Evolutionary conservation across 2,113 vertebrate genomes (phyloP).

Genomic region (Perognathus longimembris): DNA sequence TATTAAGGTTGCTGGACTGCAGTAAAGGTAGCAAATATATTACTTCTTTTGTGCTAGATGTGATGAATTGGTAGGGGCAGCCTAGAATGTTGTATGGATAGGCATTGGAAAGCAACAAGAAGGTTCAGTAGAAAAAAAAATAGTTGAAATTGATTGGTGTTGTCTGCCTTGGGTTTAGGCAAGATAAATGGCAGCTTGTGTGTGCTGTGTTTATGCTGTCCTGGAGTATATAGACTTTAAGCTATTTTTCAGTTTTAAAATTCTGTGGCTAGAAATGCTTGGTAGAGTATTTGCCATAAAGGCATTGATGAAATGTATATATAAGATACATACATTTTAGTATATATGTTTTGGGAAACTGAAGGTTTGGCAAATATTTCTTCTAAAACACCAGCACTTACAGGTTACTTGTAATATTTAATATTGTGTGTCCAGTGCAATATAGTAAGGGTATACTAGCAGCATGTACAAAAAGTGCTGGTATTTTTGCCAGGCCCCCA

Average conservation of each 20-base stretch:
- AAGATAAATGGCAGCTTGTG: background rate
- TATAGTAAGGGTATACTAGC: background rate
- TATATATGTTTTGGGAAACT: slow-evolving; percentile 25
- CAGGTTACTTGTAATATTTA: slow-evolving; percentile 33
- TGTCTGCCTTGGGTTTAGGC: slow-evolving; percentile 17
- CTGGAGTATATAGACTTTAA: background rate
- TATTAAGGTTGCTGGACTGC: background rate
- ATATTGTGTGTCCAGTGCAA: background rate
- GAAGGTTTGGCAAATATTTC: background rate
- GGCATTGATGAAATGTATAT: background rate
- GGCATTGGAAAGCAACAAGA: background rate
- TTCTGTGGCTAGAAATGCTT: background rate
- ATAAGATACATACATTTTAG: slow-evolving; percentile 10
- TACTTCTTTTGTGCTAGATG: slow-evolving; percentile 13
- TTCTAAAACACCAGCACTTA: slow-evolving; percentile 12
- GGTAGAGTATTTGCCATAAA: background rate
- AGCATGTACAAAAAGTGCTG: background rate
- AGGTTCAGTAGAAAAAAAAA: background rate
- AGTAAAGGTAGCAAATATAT: background rate
- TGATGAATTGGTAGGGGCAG: background rate
- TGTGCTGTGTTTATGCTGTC: background rate
- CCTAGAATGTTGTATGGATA: background rate
- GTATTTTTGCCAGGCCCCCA: background rate
- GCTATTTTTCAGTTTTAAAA: slow-evolving; percentile 40
- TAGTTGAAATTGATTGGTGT: background rate